A percentile compares a stretch with the other conserved stretches of the same genome.
phyloP scores from a whole-genome alignment of 2,797 vertebrate genomes.

The Coregonus suidteri region DNA sequence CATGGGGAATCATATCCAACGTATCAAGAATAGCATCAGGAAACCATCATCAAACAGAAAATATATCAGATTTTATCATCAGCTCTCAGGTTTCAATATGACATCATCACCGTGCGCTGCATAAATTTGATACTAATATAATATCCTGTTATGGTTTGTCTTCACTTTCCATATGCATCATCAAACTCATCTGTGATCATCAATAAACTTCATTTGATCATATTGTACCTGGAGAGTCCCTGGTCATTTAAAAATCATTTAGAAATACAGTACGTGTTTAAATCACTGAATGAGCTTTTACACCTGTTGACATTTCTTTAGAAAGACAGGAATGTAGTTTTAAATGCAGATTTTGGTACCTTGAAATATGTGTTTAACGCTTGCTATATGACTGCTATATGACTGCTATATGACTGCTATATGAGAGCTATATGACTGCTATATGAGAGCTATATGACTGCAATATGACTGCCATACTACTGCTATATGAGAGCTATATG shows the following conservation, averaged over 20 bases:
- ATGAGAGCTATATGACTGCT: too few relatives aligned
- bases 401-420: background rate
- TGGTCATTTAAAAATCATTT: background rate
- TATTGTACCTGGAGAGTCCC: conserved; percentile 12
- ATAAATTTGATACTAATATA: background rate
- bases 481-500: too few relatives aligned
- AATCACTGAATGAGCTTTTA: background rate
- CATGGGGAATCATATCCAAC: background rate
- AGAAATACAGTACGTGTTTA: background rate
- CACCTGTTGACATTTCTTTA: background rate
- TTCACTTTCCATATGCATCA: conserved; percentile 42
- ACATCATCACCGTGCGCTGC: conserved; percentile 51
- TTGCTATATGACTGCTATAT: background rate
- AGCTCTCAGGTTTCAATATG: conserved; percentile 60
- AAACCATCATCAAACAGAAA: too few relatives aligned
- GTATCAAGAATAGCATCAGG: too few relatives aligned
- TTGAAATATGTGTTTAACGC: background rate
- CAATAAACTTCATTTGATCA: conserved; percentile 56
- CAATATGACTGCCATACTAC: too few relatives aligned
- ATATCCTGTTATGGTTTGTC: conserved; percentile 46
- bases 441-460: too few relatives aligned
- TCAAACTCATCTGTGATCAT: conserved; percentile 49
- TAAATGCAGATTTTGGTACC: background rate
- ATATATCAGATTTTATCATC: conserved; percentile 24
- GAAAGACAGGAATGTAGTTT: background rate